Percentiles rank a stretch among this genome's conserved stretches.
These are phyloP conservation scores for Encarsia formosa DNA, from an alignment of 2,888 invertebrate species.

Conservation along the genomic window DNA sequence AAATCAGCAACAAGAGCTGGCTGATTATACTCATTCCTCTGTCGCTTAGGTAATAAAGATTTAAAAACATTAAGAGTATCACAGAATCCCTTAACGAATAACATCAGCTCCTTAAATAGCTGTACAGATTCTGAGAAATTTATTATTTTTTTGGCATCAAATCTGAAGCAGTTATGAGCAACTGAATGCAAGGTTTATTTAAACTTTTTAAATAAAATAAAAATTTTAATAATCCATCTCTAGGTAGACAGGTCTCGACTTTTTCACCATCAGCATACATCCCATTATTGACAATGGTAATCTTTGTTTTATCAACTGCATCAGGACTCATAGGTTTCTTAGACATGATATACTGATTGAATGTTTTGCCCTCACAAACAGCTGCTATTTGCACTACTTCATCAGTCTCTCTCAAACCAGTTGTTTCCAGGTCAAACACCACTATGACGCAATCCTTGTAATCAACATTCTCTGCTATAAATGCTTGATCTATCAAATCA, in stretches of 20 bases:
- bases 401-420: background rate
- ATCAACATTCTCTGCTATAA: slow-evolving; percentile 5
- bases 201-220: slow-evolving; percentile 7
- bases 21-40: background rate
- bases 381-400: slow-evolving; percentile 16
- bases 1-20: background rate
- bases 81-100: slow-evolving; percentile 1
- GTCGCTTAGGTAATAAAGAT: background rate
- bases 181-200: slow-evolving; percentile 2
- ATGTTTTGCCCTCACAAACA: background rate
- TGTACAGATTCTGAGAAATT: background rate
- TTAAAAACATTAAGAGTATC: slow-evolving; percentile 1
- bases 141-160: background rate
- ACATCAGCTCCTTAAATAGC: slow-evolving; percentile 9
- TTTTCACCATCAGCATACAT: slow-evolving; percentile 2
- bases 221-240: slow-evolving; percentile 8
- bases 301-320: background rate
- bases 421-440: slow-evolving; percentile 10
- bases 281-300: background rate
- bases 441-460: slow-evolving; percentile 2
- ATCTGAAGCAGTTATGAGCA: slow-evolving; percentile 7
- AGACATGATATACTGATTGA: slow-evolving; percentile 6
- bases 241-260: background rate
- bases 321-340: background rate
- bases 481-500: slow-evolving; percentile 5